Base-by-base conservation (phyloP, 2,888 invertebrate genomes). In the Aphodius granarius region DNA sequence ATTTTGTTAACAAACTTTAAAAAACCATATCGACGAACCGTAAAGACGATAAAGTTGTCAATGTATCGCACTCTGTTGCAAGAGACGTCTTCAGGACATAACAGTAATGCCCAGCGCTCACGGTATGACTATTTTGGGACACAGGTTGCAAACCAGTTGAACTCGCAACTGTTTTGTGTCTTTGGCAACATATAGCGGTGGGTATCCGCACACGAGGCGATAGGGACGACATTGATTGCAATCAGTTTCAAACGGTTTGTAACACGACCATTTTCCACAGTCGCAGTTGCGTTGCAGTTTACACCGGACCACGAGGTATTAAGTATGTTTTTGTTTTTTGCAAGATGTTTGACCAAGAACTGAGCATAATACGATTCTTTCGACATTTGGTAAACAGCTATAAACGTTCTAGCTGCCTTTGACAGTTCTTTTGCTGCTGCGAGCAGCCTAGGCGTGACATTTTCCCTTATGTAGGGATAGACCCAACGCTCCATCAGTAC, bases 131-230 rank as follows among this genome's bases (percentile, higher is more conserved):
- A 15, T 64, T 64, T 64, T 64, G 64, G 18, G 4, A 64, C 64
- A 64, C 4, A 18, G 64, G 64, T 64, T 64, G 64, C 64, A 64
- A 64, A 64, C 64, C 64, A 64, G 64, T 64, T 64, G 64, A 64
- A 15, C 4, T 64, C 64, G 64, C 64, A 64, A 64, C 64, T 64
- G 64, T 64, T 64, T 64, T 64, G 64, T 64, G 64, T 5, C 5
- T 15, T 64, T 64, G 64, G 64, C 15, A 64, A 15, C 64, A 5
- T 64, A 64, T 18, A 17, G 15, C 15, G 64, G 64, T 64, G 64
- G 16, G 18, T 64, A 64, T 64, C 64, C 64, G 18, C 64, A 64
- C 16, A 64, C 4, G 64, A 64, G 15, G 13, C 64, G 64, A 64
- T 64, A 4, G 4, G 4, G 4, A 18, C 13, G 64, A 64, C 4